Evolutionary conservation across 2,113 vertebrate species (phyloP), one percentile per base, ranked within the genome.

Genomic region (Aphyosemion australe): DNA sequence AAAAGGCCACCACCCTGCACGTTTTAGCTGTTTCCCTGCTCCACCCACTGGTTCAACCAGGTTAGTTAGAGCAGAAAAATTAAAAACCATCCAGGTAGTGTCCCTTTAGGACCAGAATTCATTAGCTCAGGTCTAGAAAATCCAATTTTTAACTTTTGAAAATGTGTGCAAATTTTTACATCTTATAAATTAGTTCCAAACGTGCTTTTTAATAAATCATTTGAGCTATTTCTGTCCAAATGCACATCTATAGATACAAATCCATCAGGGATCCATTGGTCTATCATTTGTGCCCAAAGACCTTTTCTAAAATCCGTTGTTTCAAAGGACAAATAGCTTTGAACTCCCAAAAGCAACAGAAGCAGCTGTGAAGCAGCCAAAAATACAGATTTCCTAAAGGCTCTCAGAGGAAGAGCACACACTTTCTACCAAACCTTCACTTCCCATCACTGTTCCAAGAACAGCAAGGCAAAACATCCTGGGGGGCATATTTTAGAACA

Each of bases 301-400:
- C 41, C 69, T 74, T 34, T 63, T 69, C 79, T 78, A 65, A 70
- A 83, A 69, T 70, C 87, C 76, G 79, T 76, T 69, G 80, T 87
- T 85, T 86, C 84, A 87, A 89, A 90, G 85, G 31, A 63, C 57
- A 37, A 43, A 52, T 82, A 79, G 76, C 79, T 91, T 89, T 88
- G 78, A 88, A 88, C 77, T 85, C 70, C 66, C 55, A 52, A 76
- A 76, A 74, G 79, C 72, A 65, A 21, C 59, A 52, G 65, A 64
- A 74, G 81, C 75, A 55, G 63, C 65, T 72, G 67, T 78, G 76
- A 82, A 56, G 75, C 66, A 75, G 48, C 58, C 52, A 65, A 41
- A 69, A 66, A 79, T 58, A 73, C 46, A 79, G 43, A 67, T 84
- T 84, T 83, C 43, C 64, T 75, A 39, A 41, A 80, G 62, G 73